These are phyloP conservation scores for Columba livia DNA, from an alignment of 2,113 vertebrate genomes.

Conservation along the genomic window DNA sequence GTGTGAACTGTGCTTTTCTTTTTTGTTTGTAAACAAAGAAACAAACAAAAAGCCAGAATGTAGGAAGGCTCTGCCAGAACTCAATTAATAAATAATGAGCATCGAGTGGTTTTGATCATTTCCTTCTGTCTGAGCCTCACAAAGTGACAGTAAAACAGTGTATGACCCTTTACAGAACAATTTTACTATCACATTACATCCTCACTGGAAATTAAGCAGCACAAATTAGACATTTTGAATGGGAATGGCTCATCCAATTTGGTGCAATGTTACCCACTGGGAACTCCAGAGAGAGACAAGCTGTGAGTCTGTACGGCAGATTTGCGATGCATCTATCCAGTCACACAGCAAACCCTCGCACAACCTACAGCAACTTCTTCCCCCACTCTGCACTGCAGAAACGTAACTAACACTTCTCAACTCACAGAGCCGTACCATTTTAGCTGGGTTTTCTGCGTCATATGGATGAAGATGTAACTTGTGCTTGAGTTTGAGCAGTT, in stretches of 20 bases:
- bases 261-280: neutral
- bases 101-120: conserved; percentile 19
- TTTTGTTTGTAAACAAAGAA: conserved; percentile 59
- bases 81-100: conserved; percentile 63
- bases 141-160: neutral
- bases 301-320: neutral
- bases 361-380: neutral
- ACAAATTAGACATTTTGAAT: neutral
- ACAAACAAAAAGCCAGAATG: conserved; percentile 48
- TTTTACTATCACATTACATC: conserved; percentile 16
- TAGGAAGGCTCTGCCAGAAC: conserved; percentile 47
- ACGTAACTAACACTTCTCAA: neutral
- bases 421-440: neutral
- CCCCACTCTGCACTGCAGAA: neutral
- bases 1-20: neutral
- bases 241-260: neutral
- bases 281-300: neutral
- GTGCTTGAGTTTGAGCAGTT: neutral
- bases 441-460: neutral
- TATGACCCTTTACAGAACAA: conserved; percentile 11
- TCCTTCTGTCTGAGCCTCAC: conserved; percentile 41
- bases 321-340: neutral
- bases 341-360: neutral
- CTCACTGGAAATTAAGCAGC: conserved; percentile 1
- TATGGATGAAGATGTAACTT: neutral